Conservation (phyloP, 2,113 vertebrate species). For the Nothocercus julius region DNA sequence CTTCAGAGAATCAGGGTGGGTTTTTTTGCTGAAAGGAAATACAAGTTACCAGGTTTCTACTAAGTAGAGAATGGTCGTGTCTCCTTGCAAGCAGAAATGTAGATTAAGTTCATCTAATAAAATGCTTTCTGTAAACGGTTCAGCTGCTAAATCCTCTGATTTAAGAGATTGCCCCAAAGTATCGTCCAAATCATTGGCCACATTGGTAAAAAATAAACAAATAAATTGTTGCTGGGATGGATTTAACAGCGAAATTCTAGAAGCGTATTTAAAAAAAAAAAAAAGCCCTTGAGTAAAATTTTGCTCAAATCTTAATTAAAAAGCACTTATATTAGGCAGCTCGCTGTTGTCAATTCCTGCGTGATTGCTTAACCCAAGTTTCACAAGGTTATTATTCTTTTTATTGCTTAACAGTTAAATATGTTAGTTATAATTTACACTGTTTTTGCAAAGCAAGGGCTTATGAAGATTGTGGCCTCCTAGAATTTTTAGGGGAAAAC, state of each 20-base stretch:
- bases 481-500: neutral
- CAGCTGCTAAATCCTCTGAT: neutral
- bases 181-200: slow-evolving; percentile 12
- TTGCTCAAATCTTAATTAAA: slow-evolving; percentile 63
- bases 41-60: neutral
- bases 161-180: slow-evolving; percentile 31
- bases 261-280: slow-evolving; percentile 19
- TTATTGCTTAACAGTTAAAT: slow-evolving; percentile 49
- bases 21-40: neutral
- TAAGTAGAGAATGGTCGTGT: neutral
- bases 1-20: neutral
- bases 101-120: neutral
- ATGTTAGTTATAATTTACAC: slow-evolving; percentile 37
- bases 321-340: slow-evolving; percentile 37
- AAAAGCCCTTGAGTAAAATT: slow-evolving; percentile 57
- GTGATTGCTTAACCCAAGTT: slow-evolving; percentile 54
- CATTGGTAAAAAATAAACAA: neutral
- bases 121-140: neutral
- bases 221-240: neutral
- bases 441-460: slow-evolving; percentile 24
- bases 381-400: slow-evolving; percentile 59
- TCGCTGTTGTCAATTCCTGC: slow-evolving; percentile 33
- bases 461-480: neutral
- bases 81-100: slow-evolving; percentile 4
- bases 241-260: slow-evolving; percentile 33